These are phyloP conservation scores for Brachionichthys hirsutus DNA, from an alignment of 2,113 vertebrate genomes.

Conservation along the genomic window DNA sequence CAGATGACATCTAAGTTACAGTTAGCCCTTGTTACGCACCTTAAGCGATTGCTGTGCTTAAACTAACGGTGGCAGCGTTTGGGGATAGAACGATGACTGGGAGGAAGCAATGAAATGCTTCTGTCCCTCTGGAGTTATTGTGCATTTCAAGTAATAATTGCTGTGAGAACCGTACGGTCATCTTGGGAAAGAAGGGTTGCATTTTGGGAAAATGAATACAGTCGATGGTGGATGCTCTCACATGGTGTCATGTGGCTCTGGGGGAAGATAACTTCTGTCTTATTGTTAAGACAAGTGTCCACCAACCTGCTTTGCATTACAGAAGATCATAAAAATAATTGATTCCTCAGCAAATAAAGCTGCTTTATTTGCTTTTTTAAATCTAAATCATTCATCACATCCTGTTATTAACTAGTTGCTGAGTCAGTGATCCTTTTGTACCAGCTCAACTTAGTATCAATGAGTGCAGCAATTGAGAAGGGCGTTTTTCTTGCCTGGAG, in stretches of 20 bases:
- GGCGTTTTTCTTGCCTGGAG: conserved; percentile 45
- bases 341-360: background rate
- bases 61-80: conserved; percentile 41
- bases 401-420: conserved; percentile 1
- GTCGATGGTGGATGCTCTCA: conserved; percentile 13
- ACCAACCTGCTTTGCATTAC: background rate
- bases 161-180: conserved; percentile 52
- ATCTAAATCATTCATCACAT: background rate
- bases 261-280: background rate
- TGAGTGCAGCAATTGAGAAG: conserved; percentile 19
- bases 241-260: conserved; percentile 3
- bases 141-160: conserved; percentile 72
- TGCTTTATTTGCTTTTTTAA: background rate
- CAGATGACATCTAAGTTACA: conserved; percentile 42
- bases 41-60: conserved; percentile 60
- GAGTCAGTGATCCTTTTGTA: conserved; percentile 8
- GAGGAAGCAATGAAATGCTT: conserved; percentile 65
- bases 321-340: background rate
- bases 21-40: conserved; percentile 60
- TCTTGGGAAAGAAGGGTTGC: conserved; percentile 42
- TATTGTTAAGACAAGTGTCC: background rate
- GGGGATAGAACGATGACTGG: conserved; percentile 43
- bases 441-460: background rate
- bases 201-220: conserved; percentile 38
- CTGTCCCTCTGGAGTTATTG: conserved; percentile 55